These are phyloP conservation scores for Leptopterna dolabrata DNA, from an alignment of 2,888 invertebrate genomes.

Conservation along the genomic window DNA sequence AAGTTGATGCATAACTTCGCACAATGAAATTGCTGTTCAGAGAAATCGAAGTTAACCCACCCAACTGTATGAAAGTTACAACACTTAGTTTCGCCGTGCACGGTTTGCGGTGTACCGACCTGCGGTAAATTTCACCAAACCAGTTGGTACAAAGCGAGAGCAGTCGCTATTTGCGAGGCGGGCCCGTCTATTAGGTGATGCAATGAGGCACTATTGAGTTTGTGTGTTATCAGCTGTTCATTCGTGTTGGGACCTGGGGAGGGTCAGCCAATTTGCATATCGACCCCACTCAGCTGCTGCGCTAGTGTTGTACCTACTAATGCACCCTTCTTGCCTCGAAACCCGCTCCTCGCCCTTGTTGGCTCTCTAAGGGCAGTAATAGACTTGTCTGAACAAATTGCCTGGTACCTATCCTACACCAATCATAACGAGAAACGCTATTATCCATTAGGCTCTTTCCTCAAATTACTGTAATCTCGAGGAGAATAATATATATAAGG, in stretches of 20 bases:
- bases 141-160: background rate
- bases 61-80: no score
- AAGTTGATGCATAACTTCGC: no score
- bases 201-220: background rate
- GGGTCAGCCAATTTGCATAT: background rate
- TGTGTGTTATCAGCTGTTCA: conserved; percentile 20
- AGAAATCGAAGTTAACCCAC: no score
- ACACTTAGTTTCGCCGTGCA: no score
- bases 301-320: background rate
- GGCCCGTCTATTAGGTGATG: background rate
- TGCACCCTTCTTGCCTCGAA: background rate
- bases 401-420: no score
- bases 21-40: no score
- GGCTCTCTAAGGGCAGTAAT: background rate
- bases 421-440: no score
- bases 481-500: no score
- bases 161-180: background rate
- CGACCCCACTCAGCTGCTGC: background rate
- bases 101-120: background rate
- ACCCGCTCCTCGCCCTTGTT: background rate
- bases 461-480: no score
- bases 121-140: background rate
- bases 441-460: no score
- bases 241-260: background rate
- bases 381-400: no score